phyloP scores from a whole-genome alignment of 2,888 invertebrate genomes.

The Ischnus inquisitorius region DNA sequence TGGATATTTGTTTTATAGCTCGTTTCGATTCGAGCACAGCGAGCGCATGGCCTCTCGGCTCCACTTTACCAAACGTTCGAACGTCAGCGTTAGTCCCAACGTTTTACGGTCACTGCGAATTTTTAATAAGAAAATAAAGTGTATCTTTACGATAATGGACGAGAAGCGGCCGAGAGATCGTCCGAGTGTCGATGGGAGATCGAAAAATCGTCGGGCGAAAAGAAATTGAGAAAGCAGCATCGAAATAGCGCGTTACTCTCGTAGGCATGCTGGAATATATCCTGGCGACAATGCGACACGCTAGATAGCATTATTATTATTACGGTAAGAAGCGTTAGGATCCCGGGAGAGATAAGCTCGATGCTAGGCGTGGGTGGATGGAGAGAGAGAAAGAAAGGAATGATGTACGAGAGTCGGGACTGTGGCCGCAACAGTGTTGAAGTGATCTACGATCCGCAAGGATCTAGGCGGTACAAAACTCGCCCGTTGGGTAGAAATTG shows the following conservation, averaged over 20 bases:
- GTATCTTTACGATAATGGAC: slow-evolving; percentile 34
- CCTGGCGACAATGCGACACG: slow-evolving; percentile 47
- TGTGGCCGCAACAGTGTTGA: slow-evolving; percentile 74
- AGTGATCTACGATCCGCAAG: slow-evolving; percentile 74
- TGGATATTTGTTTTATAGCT: slow-evolving; percentile 62
- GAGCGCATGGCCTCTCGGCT: neutral
- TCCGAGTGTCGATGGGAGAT: neutral
- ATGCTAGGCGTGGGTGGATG: slow-evolving; percentile 54
- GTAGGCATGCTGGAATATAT: slow-evolving; percentile 27
- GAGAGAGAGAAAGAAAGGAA: slow-evolving; percentile 66
- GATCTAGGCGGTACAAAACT: slow-evolving; percentile 56
- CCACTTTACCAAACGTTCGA: slow-evolving; percentile 1
- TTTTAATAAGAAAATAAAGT: slow-evolving; percentile 45
- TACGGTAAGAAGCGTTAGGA: slow-evolving; percentile 45
- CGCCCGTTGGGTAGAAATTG: slow-evolving; percentile 3
- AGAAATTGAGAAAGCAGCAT: neutral
- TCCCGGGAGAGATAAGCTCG: slow-evolving; percentile 55
- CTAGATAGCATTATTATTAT: slow-evolving; percentile 38
- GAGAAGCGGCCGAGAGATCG: slow-evolving; percentile 5
- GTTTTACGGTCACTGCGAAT: slow-evolving; percentile 48
- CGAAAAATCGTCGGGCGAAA: neutral
- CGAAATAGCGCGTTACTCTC: neutral
- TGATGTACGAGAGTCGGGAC: slow-evolving; percentile 70
- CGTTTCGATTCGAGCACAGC: slow-evolving; percentile 34
- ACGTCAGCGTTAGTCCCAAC: slow-evolving; percentile 16